These are phyloP conservation scores for Charaxes varanes DNA, from an alignment of 1,140 invertebrate genomes.

Conservation along the genomic window DNA sequence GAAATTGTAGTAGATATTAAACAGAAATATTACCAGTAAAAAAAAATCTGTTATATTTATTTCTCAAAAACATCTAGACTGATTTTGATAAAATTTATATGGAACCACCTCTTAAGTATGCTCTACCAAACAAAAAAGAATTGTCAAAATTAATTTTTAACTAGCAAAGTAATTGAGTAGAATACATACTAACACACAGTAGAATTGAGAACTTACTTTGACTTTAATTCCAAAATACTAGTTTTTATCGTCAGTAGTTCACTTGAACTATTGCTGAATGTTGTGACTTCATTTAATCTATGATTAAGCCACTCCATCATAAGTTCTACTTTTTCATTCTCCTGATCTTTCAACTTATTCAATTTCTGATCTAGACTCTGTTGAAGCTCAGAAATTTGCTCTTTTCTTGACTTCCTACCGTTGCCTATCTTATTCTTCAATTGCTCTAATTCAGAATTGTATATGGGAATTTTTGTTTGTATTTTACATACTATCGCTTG, in stretches of 20 bases:
- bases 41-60: too few species aligned
- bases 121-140: too few species aligned
- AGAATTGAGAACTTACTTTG: conserved; percentile 59
- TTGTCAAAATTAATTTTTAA: too few species aligned
- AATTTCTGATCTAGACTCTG: conserved; percentile 50
- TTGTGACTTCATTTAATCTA: conserved; percentile 38
- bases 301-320: conserved; percentile 65
- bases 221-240: conserved; percentile 52
- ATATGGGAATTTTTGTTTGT: conserved; percentile 42
- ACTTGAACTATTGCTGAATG: conserved; percentile 42
- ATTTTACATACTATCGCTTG: conserved; percentile 50
- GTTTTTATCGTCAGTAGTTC: conserved; percentile 51
- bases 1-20: too few species aligned
- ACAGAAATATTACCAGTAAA: too few species aligned
- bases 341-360: conserved; percentile 44
- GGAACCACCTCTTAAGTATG: too few species aligned
- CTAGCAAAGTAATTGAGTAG: background rate
- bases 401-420: conserved; percentile 27
- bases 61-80: too few species aligned
- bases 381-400: conserved; percentile 42
- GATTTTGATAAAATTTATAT: too few species aligned
- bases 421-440: conserved; percentile 30
- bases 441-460: conserved; percentile 39
- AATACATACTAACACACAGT: conserved; percentile 8
- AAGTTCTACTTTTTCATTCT: conserved; percentile 51